phyloP scores from a whole-genome alignment of 2,888 invertebrate genomes.

The Coelopa pilipes region DNA sequence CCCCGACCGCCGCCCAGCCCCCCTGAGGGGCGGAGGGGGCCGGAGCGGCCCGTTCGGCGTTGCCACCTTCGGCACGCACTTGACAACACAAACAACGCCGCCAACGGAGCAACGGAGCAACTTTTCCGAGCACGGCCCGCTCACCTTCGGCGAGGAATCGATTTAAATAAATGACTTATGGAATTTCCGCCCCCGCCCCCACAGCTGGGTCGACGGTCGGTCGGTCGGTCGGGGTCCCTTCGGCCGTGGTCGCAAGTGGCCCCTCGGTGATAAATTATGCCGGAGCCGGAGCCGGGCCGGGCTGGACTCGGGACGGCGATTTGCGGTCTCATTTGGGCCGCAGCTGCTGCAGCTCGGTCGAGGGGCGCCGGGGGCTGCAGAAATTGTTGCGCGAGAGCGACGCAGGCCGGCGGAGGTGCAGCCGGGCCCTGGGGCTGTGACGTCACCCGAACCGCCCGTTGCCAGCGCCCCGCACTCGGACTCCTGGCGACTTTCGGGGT shows the following conservation, averaged over 20 bases:
- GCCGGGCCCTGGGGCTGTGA: no score
- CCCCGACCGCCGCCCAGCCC: not conserved
- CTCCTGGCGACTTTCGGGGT: slow-evolving; percentile 13
- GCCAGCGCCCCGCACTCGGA: slow-evolving; percentile 7
- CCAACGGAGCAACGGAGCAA: slow-evolving; percentile 8
- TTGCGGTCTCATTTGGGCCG: no score
- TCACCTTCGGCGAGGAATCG: slow-evolving; percentile 1
- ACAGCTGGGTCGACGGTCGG: no score
- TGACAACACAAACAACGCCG: not conserved
- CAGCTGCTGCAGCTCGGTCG: no score
- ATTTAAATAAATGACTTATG: slow-evolving; percentile 33
- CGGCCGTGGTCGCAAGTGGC: not conserved
- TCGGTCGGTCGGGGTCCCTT: no score
- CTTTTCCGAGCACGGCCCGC: not conserved
- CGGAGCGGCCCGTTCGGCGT: not conserved
- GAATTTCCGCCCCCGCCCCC: no score
- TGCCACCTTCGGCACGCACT: not conserved
- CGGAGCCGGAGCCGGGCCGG: not conserved
- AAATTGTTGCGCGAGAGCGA: no score
- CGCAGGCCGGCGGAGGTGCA: no score
- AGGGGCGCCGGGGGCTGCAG: no score
- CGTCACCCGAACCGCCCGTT: not conserved
- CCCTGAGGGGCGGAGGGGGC: not conserved
- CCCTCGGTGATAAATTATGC: slow-evolving; percentile 17
- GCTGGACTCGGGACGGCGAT: no score